Evolutionary conservation across 2,888 invertebrate species (phyloP), one percentile per base, ranked within the genome.

Genomic region (Philereme vetulata): DNA sequence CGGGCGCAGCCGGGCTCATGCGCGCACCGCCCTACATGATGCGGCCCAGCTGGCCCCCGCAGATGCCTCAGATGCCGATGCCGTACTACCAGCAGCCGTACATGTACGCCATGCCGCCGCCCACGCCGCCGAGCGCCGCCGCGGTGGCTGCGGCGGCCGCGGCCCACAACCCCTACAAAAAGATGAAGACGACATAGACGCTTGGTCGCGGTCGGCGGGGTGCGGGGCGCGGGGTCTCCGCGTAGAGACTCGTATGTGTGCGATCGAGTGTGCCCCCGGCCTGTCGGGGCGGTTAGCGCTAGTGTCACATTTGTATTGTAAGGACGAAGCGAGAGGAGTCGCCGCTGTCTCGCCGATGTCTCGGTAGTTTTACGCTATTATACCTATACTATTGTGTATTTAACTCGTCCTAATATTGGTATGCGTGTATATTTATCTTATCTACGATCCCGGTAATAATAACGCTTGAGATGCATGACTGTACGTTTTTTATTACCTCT

Each of bases 401-500:
- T 89, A 89, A 88, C 87, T 87, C 85, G 85, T 82, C 87, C 88
- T 89, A 86, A 86, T 87, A 84, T 86, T 87, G 86, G 85, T 88
- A 88, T 90, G 90, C 90, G 91, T 91, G 91, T 91, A 90, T 90
- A 90, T 91, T 90, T 91, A 90, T 92, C 91, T 88, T 90, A 87
- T 85, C 89, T 89, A 88, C 88, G 92, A 94, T 95, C 95, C 95
- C 95, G 95, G 95, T 95, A 96, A 96, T 95, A 96, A 96, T 95
- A 95, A 96, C 95, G 95, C 95, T 96, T 96, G 94, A 94, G 84
- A 95, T 95, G 95, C 95, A 96, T 96, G 96, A 94, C 95, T 95
- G 95, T 95, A 95, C 95, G 95, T 96, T 95, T 95, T 90, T 93
- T 91, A 90, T 91, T 92, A 91, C 90, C 89, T 92, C 88, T 88